Evolutionary conservation across 2,888 invertebrate species (phyloP), one percentile per base, ranked within the genome.

Genomic region (Pemphredon lugubris): DNA sequence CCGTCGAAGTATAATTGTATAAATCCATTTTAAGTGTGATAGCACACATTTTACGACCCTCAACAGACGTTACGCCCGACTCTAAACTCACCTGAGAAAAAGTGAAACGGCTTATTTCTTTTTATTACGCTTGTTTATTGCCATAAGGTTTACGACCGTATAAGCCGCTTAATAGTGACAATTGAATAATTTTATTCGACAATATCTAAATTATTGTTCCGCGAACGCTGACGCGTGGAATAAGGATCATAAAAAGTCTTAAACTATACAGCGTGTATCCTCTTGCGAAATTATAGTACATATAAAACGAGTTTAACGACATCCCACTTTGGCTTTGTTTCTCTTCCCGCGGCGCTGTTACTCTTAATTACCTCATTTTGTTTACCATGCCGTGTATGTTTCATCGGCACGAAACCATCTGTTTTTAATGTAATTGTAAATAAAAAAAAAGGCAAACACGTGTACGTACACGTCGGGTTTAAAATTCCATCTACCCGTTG

Each of bases 331-430:
- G 16, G 16, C 16, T 9, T 13, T 37, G 13, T 34, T 18, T 50
- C 59, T 54, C 26, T 16, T 58, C 65, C 14, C 21, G 26, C 59
- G 7, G n/a, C n/a, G 13, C 23, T 3, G 20, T 16, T n/a, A n/a
- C n/a, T 11, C 32, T 55, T 70, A 70, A 70, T 70, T 70, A 70
- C 39, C 50, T 44, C 68, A 54, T 68, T 67, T 60, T 60, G 60
- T 60, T 67, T 54, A 42, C 48, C 23, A 32, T 39, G 14, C 13
- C 26, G 14, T 20, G 23, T 13, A 40, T 44, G 65, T 37, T 51
- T 65, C 57, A 64, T 68, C 51, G 50, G 40, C 55, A 39, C 21
- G 47, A 32, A 42, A 26, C 34, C 2, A 18, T 5, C 16, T 40
- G 7, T 2, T 40, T 40, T 40, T 34, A 34, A n/a, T 4, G 9